phyloP scores from a whole-genome alignment of 2,797 vertebrate genomes.

The Gallinago stenura region DNA sequence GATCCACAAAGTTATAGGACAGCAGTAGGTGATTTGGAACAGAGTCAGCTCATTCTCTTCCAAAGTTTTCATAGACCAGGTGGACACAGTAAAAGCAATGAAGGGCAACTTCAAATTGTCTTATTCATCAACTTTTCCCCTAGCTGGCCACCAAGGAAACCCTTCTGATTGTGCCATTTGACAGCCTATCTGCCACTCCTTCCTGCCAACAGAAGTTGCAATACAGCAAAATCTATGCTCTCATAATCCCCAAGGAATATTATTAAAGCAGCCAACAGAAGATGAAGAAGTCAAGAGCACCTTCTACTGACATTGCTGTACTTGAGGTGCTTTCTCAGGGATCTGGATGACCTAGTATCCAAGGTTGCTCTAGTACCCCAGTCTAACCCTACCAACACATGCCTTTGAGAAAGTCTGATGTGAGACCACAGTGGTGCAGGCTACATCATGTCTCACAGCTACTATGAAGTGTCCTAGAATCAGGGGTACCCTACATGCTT shows the following conservation, averaged over 20 bases:
- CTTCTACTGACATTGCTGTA: neutral
- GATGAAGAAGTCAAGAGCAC: neutral
- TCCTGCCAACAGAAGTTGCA: neutral
- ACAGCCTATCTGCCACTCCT: neutral
- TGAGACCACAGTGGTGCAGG: rapidly evolving
- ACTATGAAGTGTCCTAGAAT: neutral
- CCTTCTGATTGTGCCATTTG: neutral
- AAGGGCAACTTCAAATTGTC: neutral
- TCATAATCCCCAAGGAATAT: neutral
- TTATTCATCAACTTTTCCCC: neutral
- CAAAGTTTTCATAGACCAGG: neutral
- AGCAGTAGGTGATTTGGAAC: neutral
- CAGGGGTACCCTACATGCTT: neutral
- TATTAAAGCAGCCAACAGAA: neutral
- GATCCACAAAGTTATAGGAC: neutral
- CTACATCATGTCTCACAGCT: neutral
- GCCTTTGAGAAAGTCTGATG: neutral
- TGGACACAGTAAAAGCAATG: neutral
- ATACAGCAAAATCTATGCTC: neutral
- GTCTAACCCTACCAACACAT: neutral
- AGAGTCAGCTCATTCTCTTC: neutral
- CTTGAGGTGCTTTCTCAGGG: neutral
- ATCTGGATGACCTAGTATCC: neutral
- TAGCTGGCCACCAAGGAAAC: neutral
- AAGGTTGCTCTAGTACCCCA: neutral